phyloP scores from a whole-genome alignment of 2,888 invertebrate species.

The Coremacera marginata region DNA sequence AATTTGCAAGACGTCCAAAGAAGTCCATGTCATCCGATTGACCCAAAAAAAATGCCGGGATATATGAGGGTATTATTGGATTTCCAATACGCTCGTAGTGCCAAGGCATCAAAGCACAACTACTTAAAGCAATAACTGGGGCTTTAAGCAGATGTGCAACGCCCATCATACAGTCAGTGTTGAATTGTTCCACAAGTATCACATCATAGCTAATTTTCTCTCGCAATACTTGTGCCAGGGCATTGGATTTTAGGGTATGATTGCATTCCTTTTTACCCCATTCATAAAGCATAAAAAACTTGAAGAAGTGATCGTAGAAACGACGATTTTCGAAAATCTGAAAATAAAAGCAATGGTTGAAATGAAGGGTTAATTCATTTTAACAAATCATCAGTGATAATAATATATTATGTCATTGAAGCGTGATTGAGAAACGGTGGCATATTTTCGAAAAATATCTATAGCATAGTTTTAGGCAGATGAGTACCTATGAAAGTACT shows the following conservation, averaged over 20 bases:
- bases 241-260: slow-evolving; percentile 61
- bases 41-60: slow-evolving; percentile 72
- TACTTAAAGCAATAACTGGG: slow-evolving; percentile 71
- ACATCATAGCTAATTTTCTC: slow-evolving; percentile 75
- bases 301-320: slow-evolving; percentile 61
- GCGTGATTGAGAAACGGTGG: too few species aligned
- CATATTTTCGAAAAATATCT: too few species aligned
- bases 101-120: slow-evolving; percentile 76
- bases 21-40: slow-evolving; percentile 70
- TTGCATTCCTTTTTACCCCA: slow-evolving; percentile 66
- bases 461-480: too few species aligned
- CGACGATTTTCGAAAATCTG: slow-evolving; percentile 63
- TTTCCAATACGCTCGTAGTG: slow-evolving; percentile 73
- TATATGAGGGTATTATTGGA: slow-evolving; percentile 73
- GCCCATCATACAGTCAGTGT: slow-evolving; percentile 78
- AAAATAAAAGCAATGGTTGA: slow-evolving; percentile 3
- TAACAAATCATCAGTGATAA: too few species aligned
- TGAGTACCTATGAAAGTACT: too few species aligned
- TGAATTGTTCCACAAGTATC: slow-evolving; percentile 78
- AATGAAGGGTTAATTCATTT: background rate
- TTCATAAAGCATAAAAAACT: slow-evolving; percentile 65
- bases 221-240: slow-evolving; percentile 65
- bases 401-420: too few species aligned
- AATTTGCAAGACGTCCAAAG: slow-evolving; percentile 69
- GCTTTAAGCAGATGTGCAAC: slow-evolving; percentile 75